Evolutionary conservation across 2,888 invertebrate species (phyloP).

Genomic region (Brachypalpus laphriformis): DNA sequence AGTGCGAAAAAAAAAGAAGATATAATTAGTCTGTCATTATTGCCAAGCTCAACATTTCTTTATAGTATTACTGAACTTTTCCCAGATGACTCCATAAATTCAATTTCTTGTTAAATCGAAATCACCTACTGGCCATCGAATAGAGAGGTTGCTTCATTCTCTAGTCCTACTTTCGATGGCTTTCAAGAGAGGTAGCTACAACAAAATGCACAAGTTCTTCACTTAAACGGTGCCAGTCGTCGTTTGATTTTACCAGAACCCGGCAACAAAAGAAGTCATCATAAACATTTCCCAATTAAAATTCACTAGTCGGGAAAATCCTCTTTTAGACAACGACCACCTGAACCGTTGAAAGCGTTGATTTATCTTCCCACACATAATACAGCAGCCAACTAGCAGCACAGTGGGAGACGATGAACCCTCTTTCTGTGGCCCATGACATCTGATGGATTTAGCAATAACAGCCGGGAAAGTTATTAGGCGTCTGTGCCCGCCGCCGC

Average conservation of each 20-base stretch:
- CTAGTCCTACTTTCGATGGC: slow-evolving; percentile 4
- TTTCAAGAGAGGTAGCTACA: neutral
- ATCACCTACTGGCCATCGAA: slow-evolving; percentile 20
- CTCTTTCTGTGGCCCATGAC: slow-evolving; percentile 18
- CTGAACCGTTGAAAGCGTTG: slow-evolving; percentile 44
- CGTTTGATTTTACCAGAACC: slow-evolving; percentile 23
- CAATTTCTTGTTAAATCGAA: slow-evolving; percentile 23
- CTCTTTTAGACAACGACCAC: slow-evolving; percentile 17
- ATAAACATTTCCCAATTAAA: slow-evolving; percentile 60
- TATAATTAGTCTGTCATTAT: too few species aligned
- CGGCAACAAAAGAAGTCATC: slow-evolving; percentile 30
- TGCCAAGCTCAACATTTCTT: too few species aligned
- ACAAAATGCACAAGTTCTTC: neutral
- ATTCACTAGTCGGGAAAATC: slow-evolving; percentile 9
- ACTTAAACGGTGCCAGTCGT: neutral
- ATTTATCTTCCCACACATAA: slow-evolving; percentile 58
- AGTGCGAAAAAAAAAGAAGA: too few species aligned
- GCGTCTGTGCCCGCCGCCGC: neutral
- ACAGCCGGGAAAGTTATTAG: slow-evolving; percentile 47
- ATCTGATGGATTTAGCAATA: slow-evolving; percentile 61
- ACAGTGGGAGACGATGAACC: neutral
- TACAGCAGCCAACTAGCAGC: slow-evolving; percentile 4
- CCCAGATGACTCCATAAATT: neutral
- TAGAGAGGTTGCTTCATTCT: slow-evolving; percentile 28
- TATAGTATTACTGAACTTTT: neutral